Percentiles rank a stretch among this genome's conserved stretches.
phyloP scores from a whole-genome alignment of 2,797 vertebrate species.

The Sciaenops ocellatus region DNA sequence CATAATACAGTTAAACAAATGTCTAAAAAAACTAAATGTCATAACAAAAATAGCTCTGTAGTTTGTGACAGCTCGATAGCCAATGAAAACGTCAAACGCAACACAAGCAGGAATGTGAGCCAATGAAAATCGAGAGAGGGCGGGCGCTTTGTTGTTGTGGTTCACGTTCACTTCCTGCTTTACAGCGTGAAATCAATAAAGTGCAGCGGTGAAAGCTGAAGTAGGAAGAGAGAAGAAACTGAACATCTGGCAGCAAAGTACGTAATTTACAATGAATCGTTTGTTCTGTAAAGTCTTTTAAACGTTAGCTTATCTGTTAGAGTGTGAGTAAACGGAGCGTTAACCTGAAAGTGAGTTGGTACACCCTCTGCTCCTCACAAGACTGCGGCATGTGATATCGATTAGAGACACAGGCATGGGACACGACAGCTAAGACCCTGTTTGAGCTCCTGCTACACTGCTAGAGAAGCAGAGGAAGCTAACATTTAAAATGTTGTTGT shows the following conservation, averaged over 20 bases:
- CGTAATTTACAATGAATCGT: fast-evolving
- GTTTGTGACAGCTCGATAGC: background rate
- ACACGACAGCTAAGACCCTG: background rate
- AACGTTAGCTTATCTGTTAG: background rate
- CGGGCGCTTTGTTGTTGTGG: conserved; percentile 59
- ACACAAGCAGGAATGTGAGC: conserved; percentile 1
- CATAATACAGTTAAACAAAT: background rate
- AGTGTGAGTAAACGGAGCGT: background rate
- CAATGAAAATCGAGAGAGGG: conserved; percentile 58
- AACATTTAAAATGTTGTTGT: too few relatives aligned
- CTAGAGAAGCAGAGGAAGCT: background rate
- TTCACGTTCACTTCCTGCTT: conserved; percentile 63
- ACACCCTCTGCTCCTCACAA: conserved; percentile 67
- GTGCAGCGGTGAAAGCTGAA: background rate
- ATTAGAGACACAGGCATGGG: conserved; percentile 56
- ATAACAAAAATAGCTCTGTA: background rate
- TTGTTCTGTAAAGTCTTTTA: too few relatives aligned
- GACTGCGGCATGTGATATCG: conserved; percentile 81
- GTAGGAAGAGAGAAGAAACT: conserved; percentile 9
- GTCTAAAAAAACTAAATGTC: background rate
- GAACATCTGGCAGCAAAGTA: background rate
- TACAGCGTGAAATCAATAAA: conserved; percentile 57
- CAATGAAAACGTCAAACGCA: conserved; percentile 31
- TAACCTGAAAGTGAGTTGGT: background rate
- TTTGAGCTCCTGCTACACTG: background rate